A percentile compares a stretch with the other conserved stretches of the same genome.
phyloP scores from a whole-genome alignment of 2,888 invertebrate species.

The Pterostichus niger region DNA sequence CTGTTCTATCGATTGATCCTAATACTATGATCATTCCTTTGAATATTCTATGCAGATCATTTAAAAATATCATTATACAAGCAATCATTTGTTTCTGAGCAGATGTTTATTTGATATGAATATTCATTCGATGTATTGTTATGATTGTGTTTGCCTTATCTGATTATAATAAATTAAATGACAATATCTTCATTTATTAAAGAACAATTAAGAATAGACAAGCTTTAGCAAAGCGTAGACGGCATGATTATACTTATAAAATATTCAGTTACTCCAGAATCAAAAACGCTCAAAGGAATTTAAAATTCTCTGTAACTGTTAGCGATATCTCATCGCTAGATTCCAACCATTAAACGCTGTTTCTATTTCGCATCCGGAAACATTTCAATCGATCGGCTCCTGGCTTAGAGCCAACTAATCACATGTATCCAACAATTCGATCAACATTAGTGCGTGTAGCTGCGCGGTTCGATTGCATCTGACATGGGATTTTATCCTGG shows the following conservation, averaged over 20 bases:
- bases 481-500: conserved; percentile 31
- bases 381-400: conserved; percentile 27
- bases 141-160: conserved; percentile 36
- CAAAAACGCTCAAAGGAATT: neutral
- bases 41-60: neutral
- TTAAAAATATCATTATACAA: conserved; percentile 35
- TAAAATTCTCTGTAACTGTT: conserved; percentile 2
- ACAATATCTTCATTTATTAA: conserved; percentile 52
- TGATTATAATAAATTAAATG: conserved; percentile 50
- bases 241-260: neutral
- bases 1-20: too few species aligned
- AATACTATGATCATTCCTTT: too few species aligned
- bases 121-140: conserved; percentile 49
- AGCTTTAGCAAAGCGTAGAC: neutral
- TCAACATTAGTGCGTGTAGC: conserved; percentile 29
- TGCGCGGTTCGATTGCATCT: conserved; percentile 38
- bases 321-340: conserved; percentile 1
- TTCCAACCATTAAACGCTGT: conserved; percentile 9
- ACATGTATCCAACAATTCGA: conserved; percentile 16
- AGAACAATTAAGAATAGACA: conserved; percentile 33
- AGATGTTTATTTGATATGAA: conserved; percentile 47
- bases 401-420: conserved; percentile 23
- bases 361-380: conserved; percentile 34
- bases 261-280: neutral
- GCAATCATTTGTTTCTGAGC: conserved; percentile 22